Evolutionary conservation across 2,888 invertebrate species (phyloP), one percentile per base, ranked within the genome.

Genomic region (Toxonevra muliebris): DNA sequence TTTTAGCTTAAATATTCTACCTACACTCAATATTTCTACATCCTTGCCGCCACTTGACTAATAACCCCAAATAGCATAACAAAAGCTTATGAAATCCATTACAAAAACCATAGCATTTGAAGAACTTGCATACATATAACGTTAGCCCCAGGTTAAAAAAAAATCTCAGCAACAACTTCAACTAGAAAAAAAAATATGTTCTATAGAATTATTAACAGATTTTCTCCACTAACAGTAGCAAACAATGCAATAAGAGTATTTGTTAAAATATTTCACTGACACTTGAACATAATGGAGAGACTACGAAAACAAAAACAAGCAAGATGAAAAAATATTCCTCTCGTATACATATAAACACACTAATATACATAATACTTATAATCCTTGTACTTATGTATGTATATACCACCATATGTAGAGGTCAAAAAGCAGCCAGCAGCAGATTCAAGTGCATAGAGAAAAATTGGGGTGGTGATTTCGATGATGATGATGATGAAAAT

Each of bases 261-360:
- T 57, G 30, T 9, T 19, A 10, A 65, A 69, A 62, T 54, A 59
- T 58, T 54, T 19, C 30, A 15, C 42, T 61, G 52, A 61, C 62
- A 62, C 65, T 62, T 66, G 40, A n/a, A 30, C 52, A 65, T 41
- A 68, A 53, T 61, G 53, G 42, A 61, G 50, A 17, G 30, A 30
- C 30, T 30, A 30, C 30, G 7, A 30, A 30, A 30, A 7, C 7
- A 30, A 30, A 30, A 30, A 30, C 30, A 30, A 30, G 30, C 30
- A 4, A 30, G 30, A 30, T 30, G 30, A 30, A 30, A 30, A 17
- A 13, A 19, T 12, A 12, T 9, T 43, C 59, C 43, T 45, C 59
- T 9, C 42, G 48, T 15, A 11, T 48, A 15, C 5, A 48, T 15
- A 42, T 43, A 43, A 17, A 15, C 42, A n/a, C 17, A 43, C 43